These are phyloP conservation scores for Gorsachius magnificus DNA, from an alignment of 2,797 vertebrate genomes.

Conservation along the genomic window DNA sequence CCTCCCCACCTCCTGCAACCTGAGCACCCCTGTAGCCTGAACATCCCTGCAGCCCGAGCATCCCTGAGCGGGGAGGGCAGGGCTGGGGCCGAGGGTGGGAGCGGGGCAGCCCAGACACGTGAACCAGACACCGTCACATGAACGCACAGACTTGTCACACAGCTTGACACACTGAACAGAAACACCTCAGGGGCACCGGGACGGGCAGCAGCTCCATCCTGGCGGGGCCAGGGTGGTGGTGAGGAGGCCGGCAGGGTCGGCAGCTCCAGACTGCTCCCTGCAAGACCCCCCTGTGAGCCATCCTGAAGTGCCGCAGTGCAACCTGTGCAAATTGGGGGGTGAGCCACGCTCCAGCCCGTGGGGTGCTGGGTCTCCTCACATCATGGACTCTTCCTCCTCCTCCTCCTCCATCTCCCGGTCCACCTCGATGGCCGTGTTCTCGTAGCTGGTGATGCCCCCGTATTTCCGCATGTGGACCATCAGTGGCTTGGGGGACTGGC, in stretches of 20 bases:
- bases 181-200: not conserved
- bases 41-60: not conserved
- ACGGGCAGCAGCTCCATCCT: not conserved
- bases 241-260: not conserved
- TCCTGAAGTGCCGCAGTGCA: constrained; percentile 30
- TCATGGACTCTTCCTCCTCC: constrained; percentile 76
- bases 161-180: constrained; percentile 31
- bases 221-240: not conserved
- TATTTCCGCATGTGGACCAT: constrained; percentile 85
- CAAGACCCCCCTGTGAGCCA: not conserved
- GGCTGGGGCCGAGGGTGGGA: not conserved
- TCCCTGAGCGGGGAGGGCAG: not conserved
- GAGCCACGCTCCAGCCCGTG: not conserved
- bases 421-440: constrained; percentile 81
- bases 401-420: constrained; percentile 81
- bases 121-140: not conserved
- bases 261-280: not conserved
- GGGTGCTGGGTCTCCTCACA: constrained; percentile 52
- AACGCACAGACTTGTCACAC: not conserved
- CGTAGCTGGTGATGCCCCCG: constrained; percentile 81
- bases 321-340: not conserved
- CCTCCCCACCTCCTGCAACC: not conserved
- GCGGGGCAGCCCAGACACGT: not conserved
- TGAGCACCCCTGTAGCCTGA: not conserved
- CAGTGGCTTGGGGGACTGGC: constrained; percentile 81